Evolutionary conservation across 1,140 invertebrate genomes (phyloP).

Genomic region (Microplitis demolitor): DNA sequence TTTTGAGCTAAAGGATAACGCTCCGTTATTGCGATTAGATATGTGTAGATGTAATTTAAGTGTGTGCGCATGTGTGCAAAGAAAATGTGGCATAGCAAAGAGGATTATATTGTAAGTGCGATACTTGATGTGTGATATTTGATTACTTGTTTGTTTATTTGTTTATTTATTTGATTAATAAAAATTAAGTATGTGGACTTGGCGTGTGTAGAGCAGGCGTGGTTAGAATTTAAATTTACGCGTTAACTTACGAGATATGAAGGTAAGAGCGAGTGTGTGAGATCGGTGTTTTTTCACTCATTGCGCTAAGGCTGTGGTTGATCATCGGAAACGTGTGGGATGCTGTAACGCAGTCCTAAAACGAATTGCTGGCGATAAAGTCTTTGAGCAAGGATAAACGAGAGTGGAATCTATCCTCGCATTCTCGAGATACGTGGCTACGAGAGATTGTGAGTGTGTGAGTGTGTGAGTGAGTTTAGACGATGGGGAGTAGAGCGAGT

Average conservation of each 20-base stretch:
- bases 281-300: conserved; percentile 18
- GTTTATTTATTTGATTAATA: conserved; percentile 57
- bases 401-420: neutral
- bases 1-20: conserved; percentile 1
- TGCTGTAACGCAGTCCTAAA: conserved; percentile 10
- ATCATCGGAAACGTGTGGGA: conserved; percentile 9
- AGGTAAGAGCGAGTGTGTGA: conserved; percentile 1
- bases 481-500: too few species aligned
- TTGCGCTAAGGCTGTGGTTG: neutral
- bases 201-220: conserved; percentile 9
- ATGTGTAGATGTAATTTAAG: neutral
- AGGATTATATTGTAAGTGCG: conserved; percentile 35
- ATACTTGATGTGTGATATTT: conserved; percentile 44
- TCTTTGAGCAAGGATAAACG: neutral
- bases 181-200: conserved; percentile 47
- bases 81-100: conserved; percentile 30
- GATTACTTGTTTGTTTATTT: conserved; percentile 42
- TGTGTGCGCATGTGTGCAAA: neutral
- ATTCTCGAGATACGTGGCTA: too few species aligned
- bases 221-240: conserved; percentile 39
- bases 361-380: conserved; percentile 20
- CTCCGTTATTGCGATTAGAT: conserved; percentile 21
- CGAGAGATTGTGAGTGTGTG: too few species aligned
- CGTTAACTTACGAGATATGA: too few species aligned
- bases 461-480: too few species aligned